Evolutionary conservation across 2,113 vertebrate species (phyloP).

Genomic region (Cinclus cinclus): DNA sequence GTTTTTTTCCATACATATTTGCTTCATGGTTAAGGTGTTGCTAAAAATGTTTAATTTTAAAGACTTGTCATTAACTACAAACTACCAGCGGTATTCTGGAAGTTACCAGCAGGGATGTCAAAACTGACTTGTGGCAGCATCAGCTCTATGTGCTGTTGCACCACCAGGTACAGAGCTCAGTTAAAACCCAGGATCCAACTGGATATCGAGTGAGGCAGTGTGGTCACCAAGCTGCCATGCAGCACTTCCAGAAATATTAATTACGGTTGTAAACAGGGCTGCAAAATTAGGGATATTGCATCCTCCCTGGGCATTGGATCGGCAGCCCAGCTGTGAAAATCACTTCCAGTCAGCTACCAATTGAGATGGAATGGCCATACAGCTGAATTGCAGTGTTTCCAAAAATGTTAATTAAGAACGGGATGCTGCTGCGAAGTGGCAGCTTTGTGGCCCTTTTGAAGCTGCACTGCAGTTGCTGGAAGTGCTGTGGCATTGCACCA

Average conservation of each 20-base stretch:
- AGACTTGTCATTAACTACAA: not conserved
- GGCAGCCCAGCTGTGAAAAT: constrained; percentile 74
- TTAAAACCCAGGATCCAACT: constrained; percentile 10
- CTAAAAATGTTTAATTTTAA: not conserved
- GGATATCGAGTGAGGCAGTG: not conserved
- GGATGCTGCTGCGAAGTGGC: constrained; percentile 35
- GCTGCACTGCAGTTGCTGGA: not conserved
- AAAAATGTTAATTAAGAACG: constrained; percentile 70
- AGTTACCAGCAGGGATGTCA: not conserved
- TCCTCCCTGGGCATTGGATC: constrained; percentile 64
- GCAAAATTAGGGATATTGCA: constrained; percentile 49
- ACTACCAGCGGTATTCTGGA: not conserved
- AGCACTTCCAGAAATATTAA: constrained; percentile 71
- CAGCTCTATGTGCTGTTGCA: not conserved
- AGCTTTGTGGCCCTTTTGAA: constrained; percentile 63
- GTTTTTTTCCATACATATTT: not conserved
- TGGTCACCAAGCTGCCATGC: not conserved
- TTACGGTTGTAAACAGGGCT: constrained; percentile 59
- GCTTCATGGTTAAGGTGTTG: not conserved
- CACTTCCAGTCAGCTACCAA: constrained; percentile 69
- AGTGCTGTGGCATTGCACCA: not conserved
- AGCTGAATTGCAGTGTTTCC: constrained; percentile 70
- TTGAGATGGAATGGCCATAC: constrained; percentile 69
- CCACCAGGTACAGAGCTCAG: not conserved
- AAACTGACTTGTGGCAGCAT: not conserved